Conservation (phyloP, 2,888 invertebrate genomes). For the Meiosimyza platycephala region DNA sequence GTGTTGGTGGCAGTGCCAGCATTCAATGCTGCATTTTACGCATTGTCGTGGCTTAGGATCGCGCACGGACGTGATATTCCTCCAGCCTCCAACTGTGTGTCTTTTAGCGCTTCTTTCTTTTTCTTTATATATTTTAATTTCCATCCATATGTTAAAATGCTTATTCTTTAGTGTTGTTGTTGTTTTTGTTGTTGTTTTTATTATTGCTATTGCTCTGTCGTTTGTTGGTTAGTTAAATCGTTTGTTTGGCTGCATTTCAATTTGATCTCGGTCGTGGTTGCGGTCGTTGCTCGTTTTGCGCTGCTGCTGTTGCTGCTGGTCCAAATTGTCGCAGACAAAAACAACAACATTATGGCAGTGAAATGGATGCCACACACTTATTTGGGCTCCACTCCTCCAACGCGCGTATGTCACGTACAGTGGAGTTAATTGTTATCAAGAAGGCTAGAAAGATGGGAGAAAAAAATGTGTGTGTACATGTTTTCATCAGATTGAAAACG, state of each 20-base stretch:
- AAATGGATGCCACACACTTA: background rate
- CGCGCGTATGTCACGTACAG: background rate
- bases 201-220: constrained; percentile 1
- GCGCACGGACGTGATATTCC: background rate
- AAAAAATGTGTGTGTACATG: too few species aligned
- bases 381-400: constrained; percentile 11
- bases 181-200: background rate
- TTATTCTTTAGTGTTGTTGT: background rate
- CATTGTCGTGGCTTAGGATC: too few species aligned
- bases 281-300: constrained; percentile 2
- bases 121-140: background rate
- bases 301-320: background rate
- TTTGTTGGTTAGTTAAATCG: constrained; percentile 5
- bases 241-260: constrained; percentile 5
- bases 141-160: background rate
- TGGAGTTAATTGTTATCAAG: too few species aligned
- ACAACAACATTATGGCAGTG: too few species aligned
- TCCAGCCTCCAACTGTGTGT: constrained; percentile 4
- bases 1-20: background rate
- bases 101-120: background rate
- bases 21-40: too few species aligned
- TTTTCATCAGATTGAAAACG: too few species aligned
- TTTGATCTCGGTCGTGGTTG: background rate
- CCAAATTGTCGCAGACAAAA: constrained; percentile 27
- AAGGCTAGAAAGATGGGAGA: too few species aligned